Base-by-base conservation (phyloP, 2,113 vertebrate species). In the Lagopus leucura region DNA sequence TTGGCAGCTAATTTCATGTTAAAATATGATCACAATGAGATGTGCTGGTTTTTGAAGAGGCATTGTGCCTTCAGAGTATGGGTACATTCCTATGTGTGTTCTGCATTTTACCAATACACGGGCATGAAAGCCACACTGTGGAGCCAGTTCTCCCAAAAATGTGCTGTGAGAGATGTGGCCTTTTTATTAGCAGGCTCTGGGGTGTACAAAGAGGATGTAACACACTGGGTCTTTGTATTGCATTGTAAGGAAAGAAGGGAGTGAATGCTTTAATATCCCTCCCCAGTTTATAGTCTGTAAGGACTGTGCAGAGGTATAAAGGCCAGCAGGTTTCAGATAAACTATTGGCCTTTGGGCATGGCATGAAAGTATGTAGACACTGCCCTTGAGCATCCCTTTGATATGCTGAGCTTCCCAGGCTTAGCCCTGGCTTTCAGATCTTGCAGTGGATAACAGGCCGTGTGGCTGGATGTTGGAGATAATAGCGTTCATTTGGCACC, bases 341-440 rank as follows among this genome's bases (percentile, higher is more conserved):
- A 66, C 43, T 72, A 0, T 15, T 61, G 54, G 38, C 47, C 57
- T 82, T 82, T 79, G 57, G 92, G 48, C 30, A 28, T 58, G 66
- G 13, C 30, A n/a, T 70, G 30, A 58, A 65, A 82, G 8, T 38
- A 1, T 43, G 10, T 43, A 57, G 71, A 32, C 22, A 21, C 20
- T 86, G 70, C 58, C 57, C 47, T 60, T 43, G 45, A 57, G 27
- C 65, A 84, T 67, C 63, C 36, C 18, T 76, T 64, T 82, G 70
- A 76, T 63, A 82, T 24, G 6, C 43, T 66, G 25, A 82, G 65
- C 18, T 90, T 72, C 65, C 19, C 48, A 69, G 76, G 30, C 63
- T 92, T 55, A 81, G 42, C 72, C 5, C 5, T 28, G 57, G 32
- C 34, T 90, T 92, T 92, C 70, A 76, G 83, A 82, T 86, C 78